These are phyloP conservation scores for Tychaedon coryphoeus DNA, from an alignment of 2,113 vertebrate genomes.

Conservation along the genomic window DNA sequence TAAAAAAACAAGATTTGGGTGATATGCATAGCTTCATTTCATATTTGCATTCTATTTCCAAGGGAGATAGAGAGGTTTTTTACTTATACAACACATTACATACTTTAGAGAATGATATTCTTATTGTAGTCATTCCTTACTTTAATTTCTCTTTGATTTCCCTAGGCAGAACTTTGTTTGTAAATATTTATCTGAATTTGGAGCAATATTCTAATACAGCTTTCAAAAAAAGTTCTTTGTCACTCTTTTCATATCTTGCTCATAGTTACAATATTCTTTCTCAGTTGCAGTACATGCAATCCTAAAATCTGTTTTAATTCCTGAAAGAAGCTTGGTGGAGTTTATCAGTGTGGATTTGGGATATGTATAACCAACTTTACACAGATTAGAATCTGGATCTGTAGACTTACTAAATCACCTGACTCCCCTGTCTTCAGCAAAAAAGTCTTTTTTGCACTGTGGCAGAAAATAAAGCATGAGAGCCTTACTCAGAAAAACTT, in stretches of 20 bases:
- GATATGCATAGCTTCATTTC: not conserved
- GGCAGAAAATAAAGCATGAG: not conserved
- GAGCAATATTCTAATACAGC: not conserved
- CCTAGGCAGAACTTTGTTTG: not conserved
- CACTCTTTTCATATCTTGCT: not conserved
- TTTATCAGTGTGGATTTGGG: not conserved
- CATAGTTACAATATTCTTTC: not conserved
- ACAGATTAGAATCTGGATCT: not conserved
- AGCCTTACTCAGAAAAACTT: not conserved
- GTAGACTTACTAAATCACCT: not conserved
- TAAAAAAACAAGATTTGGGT: not conserved
- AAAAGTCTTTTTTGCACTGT: not conserved
- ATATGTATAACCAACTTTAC: not conserved
- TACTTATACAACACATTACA: not conserved
- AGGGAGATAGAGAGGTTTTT: not conserved
- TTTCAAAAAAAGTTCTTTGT: slow-evolving; percentile 15
- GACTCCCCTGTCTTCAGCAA: not conserved
- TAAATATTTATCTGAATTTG: slow-evolving; percentile 20
- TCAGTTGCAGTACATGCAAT: not conserved
- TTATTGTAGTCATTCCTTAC: not conserved
- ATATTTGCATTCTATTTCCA: not conserved
- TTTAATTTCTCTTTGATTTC: slow-evolving; percentile 21
- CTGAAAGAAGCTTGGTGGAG: not conserved
- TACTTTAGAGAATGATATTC: not conserved
- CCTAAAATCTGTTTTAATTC: slow-evolving; percentile 19